Evolutionary conservation across 2,888 invertebrate species (phyloP).

Genomic region (Bursaphelenchus okinawaensis): DNA sequence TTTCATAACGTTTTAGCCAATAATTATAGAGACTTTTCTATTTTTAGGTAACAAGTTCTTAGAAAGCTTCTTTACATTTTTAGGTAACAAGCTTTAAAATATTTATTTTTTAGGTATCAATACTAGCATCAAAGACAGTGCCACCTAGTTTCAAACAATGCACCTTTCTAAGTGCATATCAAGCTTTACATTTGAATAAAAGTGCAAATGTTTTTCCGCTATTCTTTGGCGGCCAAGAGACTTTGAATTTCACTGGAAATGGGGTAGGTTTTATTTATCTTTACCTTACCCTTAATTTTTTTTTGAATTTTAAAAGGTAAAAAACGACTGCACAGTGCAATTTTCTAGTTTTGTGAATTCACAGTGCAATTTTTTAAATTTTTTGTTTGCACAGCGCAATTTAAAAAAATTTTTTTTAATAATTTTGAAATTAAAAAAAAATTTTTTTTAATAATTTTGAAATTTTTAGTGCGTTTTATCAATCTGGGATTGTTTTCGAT

Average conservation of each 20-base stretch:
- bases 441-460: background rate
- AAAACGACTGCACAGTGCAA: too few relatives aligned
- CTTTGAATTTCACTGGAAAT: background rate
- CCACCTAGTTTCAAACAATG: slow-evolving; percentile 18
- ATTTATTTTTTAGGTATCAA: slow-evolving; percentile 11
- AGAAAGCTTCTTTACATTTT: too few relatives aligned
- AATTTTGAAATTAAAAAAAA: slow-evolving; percentile 12
- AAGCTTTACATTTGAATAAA: slow-evolving; percentile 11
- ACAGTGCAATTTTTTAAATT: background rate
- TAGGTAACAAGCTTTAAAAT: too few relatives aligned
- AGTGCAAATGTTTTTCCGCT: background rate
- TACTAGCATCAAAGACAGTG: slow-evolving; percentile 9
- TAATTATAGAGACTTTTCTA: too few relatives aligned
- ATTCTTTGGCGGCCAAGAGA: background rate
- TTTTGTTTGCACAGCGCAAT: background rate
- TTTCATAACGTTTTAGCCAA: too few relatives aligned
- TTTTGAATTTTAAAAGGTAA: too few relatives aligned
- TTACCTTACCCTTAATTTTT: background rate
- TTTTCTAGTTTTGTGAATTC: too few relatives aligned
- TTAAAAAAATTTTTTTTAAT: background rate
- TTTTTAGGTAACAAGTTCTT: too few relatives aligned
- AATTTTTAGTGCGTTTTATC: slow-evolving; percentile 30
- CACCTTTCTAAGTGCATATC: slow-evolving; percentile 12
- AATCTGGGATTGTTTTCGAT: slow-evolving; percentile 35
- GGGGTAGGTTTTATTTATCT: too few relatives aligned